Evolutionary conservation across 1,140 invertebrate genomes (phyloP).

Genomic region (Drosophila tsacasi): DNA sequence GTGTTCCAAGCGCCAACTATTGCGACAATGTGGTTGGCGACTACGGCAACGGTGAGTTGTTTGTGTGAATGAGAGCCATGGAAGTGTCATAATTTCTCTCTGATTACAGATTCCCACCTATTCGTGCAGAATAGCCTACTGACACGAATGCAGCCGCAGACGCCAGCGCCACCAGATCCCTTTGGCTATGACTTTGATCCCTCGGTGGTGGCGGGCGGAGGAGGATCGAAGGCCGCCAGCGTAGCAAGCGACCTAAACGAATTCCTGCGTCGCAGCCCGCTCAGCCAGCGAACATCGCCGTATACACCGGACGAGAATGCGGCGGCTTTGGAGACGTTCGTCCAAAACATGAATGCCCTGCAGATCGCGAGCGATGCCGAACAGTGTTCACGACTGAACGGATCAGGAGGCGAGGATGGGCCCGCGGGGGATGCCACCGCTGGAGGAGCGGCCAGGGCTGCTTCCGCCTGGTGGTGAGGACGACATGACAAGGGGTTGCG

Average conservation of each 20-base stretch:
- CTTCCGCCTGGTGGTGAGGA: slow-evolving; percentile 68
- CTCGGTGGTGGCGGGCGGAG: slow-evolving; percentile 21
- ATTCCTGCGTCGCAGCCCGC: slow-evolving; percentile 75
- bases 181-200: slow-evolving; percentile 75
- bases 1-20: slow-evolving; percentile 54
- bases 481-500: slow-evolving; percentile 59
- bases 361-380: slow-evolving; percentile 74
- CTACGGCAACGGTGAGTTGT: slow-evolving; percentile 67
- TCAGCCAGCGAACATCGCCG: slow-evolving; percentile 78
- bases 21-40: slow-evolving; percentile 68
- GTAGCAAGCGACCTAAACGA: slow-evolving; percentile 74
- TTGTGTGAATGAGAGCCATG: neutral
- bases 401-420: slow-evolving; percentile 43
- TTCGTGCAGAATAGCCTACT: slow-evolving; percentile 68
- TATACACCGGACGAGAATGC: slow-evolving; percentile 74
- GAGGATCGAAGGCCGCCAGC: slow-evolving; percentile 61
- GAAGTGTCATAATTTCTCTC: neutral
- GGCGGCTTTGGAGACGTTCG: slow-evolving; percentile 75
- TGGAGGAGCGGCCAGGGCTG: slow-evolving; percentile 55
- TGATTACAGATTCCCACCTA: slow-evolving; percentile 66
- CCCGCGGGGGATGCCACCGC: slow-evolving; percentile 55
- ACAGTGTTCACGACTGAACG: slow-evolving; percentile 75
- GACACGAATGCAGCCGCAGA: slow-evolving; percentile 59
- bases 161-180: slow-evolving; percentile 57
- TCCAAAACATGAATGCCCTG: slow-evolving; percentile 79